Evolutionary conservation across 2,113 vertebrate genomes (phyloP), one percentile per base, ranked within the genome.

Genomic region (Urocitellus parryii): DNA sequence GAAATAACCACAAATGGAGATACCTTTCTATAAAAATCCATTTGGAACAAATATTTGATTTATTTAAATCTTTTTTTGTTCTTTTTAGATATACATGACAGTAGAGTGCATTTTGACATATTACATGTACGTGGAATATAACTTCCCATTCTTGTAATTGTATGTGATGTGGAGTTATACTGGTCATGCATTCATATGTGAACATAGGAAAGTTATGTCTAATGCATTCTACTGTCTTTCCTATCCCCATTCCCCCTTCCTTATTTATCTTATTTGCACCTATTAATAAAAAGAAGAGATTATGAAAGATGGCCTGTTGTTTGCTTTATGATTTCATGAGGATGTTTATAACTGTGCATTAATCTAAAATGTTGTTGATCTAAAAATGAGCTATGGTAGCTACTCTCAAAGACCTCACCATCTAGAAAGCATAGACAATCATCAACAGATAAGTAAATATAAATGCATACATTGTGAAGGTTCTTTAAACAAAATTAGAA

Each of bases 401-500:
- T 70, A 67, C 18, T 63, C 27, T 53, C 32, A 83, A 87, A 95
- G 51, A 67, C 9, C 7, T 73, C 72, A 42, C 8, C 25, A 42
- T 12, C 83, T 39, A 73, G 45, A 53, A 88, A 70, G 22, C 17
- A 29, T 22, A 94, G 27, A 78, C 0, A 76, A 27, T 24, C 63
- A 87, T 56, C 8, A 56, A 37, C 6, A 34, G 42, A 20, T 34
- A 67, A 76, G 29, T 78, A 25, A 27, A 25, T 5, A 74, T 12
- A 77, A 42, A 48, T 84, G 37, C 2, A 45, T 13, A 34, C 5
- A 8, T 7, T 65, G 27, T 72, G 18, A 91, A 82, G 1, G 5
- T 56, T 53, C 58, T 82, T 82, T 67, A 56, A 79, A 68, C 20
- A 61, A 91, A 86, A 86, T 45, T 58, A 42, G 88, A 93, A 63